These are phyloP conservation scores for Pristionchus japonicus DNA, from an alignment of 2,888 invertebrate genomes.

Conservation along the genomic window DNA sequence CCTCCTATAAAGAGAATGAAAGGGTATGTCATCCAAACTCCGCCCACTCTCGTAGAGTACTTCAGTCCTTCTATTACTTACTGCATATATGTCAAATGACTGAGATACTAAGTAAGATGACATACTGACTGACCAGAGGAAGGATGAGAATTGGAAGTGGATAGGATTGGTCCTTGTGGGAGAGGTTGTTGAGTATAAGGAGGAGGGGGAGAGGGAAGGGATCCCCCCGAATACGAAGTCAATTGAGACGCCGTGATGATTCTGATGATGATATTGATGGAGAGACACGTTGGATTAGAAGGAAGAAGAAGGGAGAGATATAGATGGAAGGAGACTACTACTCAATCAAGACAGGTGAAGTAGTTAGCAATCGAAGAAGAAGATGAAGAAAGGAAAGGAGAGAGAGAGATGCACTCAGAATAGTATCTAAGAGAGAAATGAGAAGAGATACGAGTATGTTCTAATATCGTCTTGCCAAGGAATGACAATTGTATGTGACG, in stretches of 20 bases:
- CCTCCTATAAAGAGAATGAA: not conserved
- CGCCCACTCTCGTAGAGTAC: not conserved
- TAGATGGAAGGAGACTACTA: no score
- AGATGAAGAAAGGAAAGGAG: not conserved
- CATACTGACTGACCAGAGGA: not conserved
- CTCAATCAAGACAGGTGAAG: not conserved
- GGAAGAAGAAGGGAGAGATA: not conserved
- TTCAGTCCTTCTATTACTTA: not conserved
- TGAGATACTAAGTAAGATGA: not conserved
- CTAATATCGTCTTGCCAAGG: not conserved
- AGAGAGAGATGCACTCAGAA: constrained; percentile 1
- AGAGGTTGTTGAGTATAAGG: constrained; percentile 38
- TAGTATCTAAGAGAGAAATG: not conserved
- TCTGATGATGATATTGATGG: not conserved
- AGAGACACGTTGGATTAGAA: not conserved
- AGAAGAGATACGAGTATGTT: not conserved
- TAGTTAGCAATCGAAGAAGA: not conserved
- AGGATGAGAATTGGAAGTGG: not conserved
- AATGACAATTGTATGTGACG: not conserved
- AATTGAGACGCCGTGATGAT: not conserved
- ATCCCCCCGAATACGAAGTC: not conserved
- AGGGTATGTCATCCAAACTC: not conserved
- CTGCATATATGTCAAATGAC: not conserved
- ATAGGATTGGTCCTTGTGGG: not conserved
- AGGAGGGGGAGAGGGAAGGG: constrained; percentile 34